Base-by-base conservation (phyloP, 2,797 vertebrate species). In the Discoglossus pictus region DNA sequence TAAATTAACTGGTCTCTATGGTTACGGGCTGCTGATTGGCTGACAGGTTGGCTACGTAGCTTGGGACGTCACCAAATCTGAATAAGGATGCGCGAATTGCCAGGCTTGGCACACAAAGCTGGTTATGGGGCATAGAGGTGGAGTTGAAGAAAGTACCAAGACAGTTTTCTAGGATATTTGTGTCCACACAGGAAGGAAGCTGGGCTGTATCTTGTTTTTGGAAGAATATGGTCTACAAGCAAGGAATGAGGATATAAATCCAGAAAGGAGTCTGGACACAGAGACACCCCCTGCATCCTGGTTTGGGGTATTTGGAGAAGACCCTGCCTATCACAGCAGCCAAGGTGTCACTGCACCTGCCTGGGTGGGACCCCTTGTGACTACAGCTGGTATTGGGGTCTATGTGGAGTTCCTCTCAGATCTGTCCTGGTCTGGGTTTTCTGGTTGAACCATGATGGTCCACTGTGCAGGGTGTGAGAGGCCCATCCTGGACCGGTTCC, bases 1-100 rank as follows among this genome's bases (percentile, higher is more conserved):
- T 93, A 91, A 91, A 90, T 93, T 93, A 92, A 89, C 83, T 67
- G 83, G 93, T 97, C 93, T 85, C 92, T 88, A 94, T 93, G 84
- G 90, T 79, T 83, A 94, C 94, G 62, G 77, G 21, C 5, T 64
- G 21, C 24, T 84, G 89, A 98, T 98, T 97, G 96, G 96, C 85
- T 80, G 60, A 24, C 2, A 25, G 60, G 44, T 60, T 68, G 53
- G 63, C 82, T 88, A 92, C 91, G 92, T 89, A 83, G 85, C 73
- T 15, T 51, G 7, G 81, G 70, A 86, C 92, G 92, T 92, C 93
- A 93, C 81, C 87, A 91, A 93, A 95, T 97, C 90, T 93, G 93
- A 92, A 94, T 90, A 88, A 92, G 87, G 93, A 91, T 89, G 93
- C 90, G 90, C 88, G 90, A 90, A 90, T 90, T 91, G 92, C 90